phyloP scores from a whole-genome alignment of 2,888 invertebrate species.

The Keiferia lycopersicella region DNA sequence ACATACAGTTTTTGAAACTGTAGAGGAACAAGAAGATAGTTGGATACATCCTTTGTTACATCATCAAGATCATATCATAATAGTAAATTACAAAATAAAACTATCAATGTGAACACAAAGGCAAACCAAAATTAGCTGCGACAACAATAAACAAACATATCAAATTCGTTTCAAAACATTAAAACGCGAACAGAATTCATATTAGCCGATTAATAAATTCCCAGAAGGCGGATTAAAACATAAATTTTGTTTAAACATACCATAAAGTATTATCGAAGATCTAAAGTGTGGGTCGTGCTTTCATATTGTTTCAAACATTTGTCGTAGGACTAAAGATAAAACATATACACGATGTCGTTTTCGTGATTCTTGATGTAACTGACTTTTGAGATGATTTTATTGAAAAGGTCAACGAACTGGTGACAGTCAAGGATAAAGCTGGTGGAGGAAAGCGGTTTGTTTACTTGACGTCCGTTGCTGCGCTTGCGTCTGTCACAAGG shows the following conservation, averaged over 20 bases:
- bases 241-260: slow-evolving; percentile 78
- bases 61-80: no score
- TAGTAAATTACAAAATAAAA: neutral
- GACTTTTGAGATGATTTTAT: slow-evolving; percentile 30
- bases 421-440: slow-evolving; percentile 9
- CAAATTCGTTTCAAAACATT: slow-evolving; percentile 52
- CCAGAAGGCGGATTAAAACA: slow-evolving; percentile 75
- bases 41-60: no score
- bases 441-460: no score
- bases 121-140: neutral
- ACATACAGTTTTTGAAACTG: no score
- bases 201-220: slow-evolving; percentile 80
- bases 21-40: no score
- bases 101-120: neutral
- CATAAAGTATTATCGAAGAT: slow-evolving; percentile 60
- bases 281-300: slow-evolving; percentile 61
- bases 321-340: slow-evolving; percentile 42
- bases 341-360: slow-evolving; percentile 36
- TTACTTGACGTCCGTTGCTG: no score
- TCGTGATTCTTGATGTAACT: slow-evolving; percentile 37
- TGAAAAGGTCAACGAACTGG: slow-evolving; percentile 18
- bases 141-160: slow-evolving; percentile 17
- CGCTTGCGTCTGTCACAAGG: no score
- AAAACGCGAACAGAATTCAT: slow-evolving; percentile 74
- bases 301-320: slow-evolving; percentile 48